These are phyloP conservation scores for Dioctria linearis DNA, from an alignment of 2,888 invertebrate genomes.

Conservation along the genomic window DNA sequence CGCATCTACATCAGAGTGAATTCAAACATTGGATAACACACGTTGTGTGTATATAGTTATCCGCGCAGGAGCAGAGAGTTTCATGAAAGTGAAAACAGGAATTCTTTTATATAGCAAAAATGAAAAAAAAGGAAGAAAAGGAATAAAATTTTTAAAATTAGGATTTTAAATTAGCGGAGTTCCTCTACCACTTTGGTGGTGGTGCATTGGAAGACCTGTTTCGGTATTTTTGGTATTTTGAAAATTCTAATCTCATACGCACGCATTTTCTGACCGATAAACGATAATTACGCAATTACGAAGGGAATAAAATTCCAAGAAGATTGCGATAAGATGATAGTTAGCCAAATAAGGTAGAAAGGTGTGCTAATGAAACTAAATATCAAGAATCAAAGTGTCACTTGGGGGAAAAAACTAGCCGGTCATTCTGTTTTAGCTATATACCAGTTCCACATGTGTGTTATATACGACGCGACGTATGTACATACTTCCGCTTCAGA, in stretches of 20 bases:
- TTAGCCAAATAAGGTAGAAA: neutral
- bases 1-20: conserved; percentile 30
- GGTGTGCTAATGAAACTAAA: conserved; percentile 7
- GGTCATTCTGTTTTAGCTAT: neutral
- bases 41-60: neutral
- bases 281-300: conserved; percentile 42
- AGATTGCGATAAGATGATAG: conserved; percentile 21
- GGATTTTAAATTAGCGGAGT: conserved; percentile 47
- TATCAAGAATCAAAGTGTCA: neutral
- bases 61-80: conserved; percentile 31
- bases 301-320: conserved; percentile 13
- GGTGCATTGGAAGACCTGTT: conserved; percentile 6
- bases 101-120: neutral
- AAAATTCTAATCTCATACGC: conserved; percentile 35
- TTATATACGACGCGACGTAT: neutral
- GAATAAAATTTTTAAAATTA: conserved; percentile 47
- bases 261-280: conserved; percentile 14
- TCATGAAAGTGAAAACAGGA: conserved; percentile 51
- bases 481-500: conserved; percentile 26
- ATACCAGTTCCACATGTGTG: neutral
- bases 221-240: conserved; percentile 44
- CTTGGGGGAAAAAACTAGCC: neutral
- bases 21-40: conserved; percentile 38
- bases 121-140: conserved; percentile 16
- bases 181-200: neutral